A percentile compares a stretch with the other conserved stretches of the same genome.
Conservation (phyloP, 2,113 vertebrate genomes). For the Pampusana beccarii region DNA sequence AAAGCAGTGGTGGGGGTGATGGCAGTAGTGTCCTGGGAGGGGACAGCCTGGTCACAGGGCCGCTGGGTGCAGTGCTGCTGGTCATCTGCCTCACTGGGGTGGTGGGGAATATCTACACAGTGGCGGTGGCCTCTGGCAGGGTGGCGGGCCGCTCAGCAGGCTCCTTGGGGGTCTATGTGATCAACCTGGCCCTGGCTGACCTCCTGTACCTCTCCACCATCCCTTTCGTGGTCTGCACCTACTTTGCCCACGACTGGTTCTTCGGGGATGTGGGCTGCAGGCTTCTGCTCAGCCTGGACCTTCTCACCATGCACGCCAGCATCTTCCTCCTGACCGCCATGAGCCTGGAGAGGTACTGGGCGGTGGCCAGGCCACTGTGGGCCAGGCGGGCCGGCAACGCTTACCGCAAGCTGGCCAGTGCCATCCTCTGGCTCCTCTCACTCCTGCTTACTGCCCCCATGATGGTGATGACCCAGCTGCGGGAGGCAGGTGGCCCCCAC, state of each 20-base stretch:
- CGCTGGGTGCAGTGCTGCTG: slow-evolving; percentile 75
- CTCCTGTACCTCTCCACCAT: slow-evolving; percentile 88
- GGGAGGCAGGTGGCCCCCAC: slow-evolving; percentile 52
- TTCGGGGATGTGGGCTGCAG: slow-evolving; percentile 85
- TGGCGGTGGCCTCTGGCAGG: slow-evolving; percentile 73
- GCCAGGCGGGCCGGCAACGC: slow-evolving; percentile 30
- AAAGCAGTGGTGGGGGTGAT: not conserved
- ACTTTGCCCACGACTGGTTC: slow-evolving; percentile 83
- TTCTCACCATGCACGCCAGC: slow-evolving; percentile 89
- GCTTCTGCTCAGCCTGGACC: slow-evolving; percentile 85
- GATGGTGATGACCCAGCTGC: slow-evolving; percentile 84
- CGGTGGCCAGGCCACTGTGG: slow-evolving; percentile 75
- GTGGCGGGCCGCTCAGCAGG: slow-evolving; percentile 72
- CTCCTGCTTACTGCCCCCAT: slow-evolving; percentile 81
- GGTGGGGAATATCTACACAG: slow-evolving; percentile 81
- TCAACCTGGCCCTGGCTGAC: slow-evolving; percentile 86
- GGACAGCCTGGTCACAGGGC: slow-evolving; percentile 73
- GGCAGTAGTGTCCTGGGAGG: not conserved
- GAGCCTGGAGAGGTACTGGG: slow-evolving; percentile 87
- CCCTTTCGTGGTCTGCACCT: slow-evolving; percentile 88
- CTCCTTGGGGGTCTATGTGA: slow-evolving; percentile 83
- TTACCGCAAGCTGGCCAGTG: slow-evolving; percentile 57
- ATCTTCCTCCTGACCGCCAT: slow-evolving; percentile 83
- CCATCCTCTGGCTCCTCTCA: slow-evolving; percentile 75
- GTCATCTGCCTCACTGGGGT: slow-evolving; percentile 81